Evolutionary conservation across 2,888 invertebrate genomes (phyloP).

Genomic region (Cantharis nigra): DNA sequence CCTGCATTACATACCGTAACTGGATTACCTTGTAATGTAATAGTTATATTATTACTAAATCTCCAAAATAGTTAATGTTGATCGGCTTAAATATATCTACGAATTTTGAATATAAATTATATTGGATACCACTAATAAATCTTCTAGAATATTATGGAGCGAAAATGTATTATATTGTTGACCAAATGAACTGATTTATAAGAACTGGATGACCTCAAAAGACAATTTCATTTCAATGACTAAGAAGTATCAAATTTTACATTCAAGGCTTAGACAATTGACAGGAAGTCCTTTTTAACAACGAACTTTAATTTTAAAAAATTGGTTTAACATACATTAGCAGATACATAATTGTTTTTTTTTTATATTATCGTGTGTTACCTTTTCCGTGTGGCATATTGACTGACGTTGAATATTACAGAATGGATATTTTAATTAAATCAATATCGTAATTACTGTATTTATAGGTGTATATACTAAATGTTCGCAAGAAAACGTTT

Average conservation of each 20-base stretch:
- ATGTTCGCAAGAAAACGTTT: too few relatives aligned
- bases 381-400: neutral
- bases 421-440: neutral
- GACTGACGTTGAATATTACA: neutral
- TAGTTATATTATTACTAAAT: neutral
- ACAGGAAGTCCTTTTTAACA: neutral
- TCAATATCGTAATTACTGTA: neutral
- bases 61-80: neutral
- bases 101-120: neutral
- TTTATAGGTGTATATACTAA: neutral
- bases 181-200: neutral
- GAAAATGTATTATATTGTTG: neutral
- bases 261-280: neutral
- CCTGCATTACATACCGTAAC: conserved; percentile 1
- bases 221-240: neutral
- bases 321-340: neutral
- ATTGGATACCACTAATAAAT: neutral
- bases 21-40: conserved; percentile 1
- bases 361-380: too few relatives aligned
- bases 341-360: too few relatives aligned
- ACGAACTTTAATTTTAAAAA: neutral
- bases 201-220: conserved; percentile 2
- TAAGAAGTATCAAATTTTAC: neutral
- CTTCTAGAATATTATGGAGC: neutral
- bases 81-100: neutral